Conservation (phyloP, 1,140 invertebrate species). For the Drosophila tropicalis region DNA sequence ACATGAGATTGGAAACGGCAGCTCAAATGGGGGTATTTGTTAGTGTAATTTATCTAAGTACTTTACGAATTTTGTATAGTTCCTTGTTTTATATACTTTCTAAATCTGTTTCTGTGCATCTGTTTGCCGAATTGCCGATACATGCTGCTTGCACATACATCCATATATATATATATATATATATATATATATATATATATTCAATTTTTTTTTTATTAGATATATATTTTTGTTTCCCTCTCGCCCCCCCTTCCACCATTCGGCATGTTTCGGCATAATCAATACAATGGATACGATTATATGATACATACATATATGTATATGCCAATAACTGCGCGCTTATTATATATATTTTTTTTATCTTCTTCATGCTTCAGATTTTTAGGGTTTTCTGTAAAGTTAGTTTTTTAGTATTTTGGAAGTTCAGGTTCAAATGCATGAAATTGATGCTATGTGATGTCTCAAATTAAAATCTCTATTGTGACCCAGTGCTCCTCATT, state of each 20-base stretch:
- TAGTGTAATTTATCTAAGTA: conserved; percentile 78
- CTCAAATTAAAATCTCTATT: conserved; percentile 71
- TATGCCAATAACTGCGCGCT: conserved; percentile 38
- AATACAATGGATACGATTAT: conserved; percentile 45
- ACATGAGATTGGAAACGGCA: conserved; percentile 36
- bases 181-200: too few species aligned
- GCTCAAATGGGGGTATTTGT: conserved; percentile 64
- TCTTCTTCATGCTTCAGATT: conserved; percentile 62
- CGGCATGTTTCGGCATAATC: conserved; percentile 57
- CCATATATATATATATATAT: too few species aligned
- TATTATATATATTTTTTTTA: conserved; percentile 37
- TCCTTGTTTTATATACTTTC: conserved; percentile 77
- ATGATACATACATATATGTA: conserved; percentile 16
- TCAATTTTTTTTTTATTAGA: too few species aligned
- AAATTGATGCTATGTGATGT: conserved; percentile 73
- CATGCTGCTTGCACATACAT: conserved; percentile 3
- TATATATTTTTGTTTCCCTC: conserved; percentile 45
- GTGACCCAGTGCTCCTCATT: conserved; percentile 66
- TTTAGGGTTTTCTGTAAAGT: conserved; percentile 70
- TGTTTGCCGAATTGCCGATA: conserved; percentile 48
- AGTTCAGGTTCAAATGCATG: conserved; percentile 70
- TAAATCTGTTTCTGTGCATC: conserved; percentile 52
- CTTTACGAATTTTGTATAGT: conserved; percentile 81
- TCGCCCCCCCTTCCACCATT: conserved; percentile 17
- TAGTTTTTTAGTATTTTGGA: conserved; percentile 69